Evolutionary conservation across 2,888 invertebrate species (phyloP), one percentile per base, ranked within the genome.

Genomic region (Dicycla oo): DNA sequence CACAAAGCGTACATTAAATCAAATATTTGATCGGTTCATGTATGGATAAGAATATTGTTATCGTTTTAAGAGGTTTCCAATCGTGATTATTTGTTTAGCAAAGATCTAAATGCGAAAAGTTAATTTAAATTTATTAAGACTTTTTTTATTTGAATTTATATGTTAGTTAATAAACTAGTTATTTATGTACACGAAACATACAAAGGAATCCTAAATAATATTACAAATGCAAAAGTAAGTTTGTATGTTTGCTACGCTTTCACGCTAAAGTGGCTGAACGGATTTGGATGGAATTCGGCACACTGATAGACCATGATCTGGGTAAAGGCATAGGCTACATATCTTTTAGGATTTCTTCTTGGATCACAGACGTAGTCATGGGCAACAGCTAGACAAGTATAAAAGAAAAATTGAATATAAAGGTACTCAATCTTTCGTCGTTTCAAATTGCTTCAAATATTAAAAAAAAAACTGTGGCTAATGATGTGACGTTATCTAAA

Each of bases 1-100:
- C 26, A 43, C 23, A 20, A 65, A 62, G 61, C 40, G 30, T 71
- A 53, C 13, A 60, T 26, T 58, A 43, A 76, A 56, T 66, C 69
- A 63, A 63, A 71, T 76, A 65, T 68, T 70, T 68, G 54, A 75
- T 81, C 15, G 58, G 51, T 30, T 81, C 47, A 63, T 40, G 18
- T 61, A 23, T 45, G 18, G 20, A 47, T 51, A 71, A 15, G 47
- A 23, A 43, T 43, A 57, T 30, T 69, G 20, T 15, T 58, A 56
- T 75, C 20, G 45, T 43, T 75, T 80, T 49, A 30, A 43, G 10
- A 56, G 10, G 51, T 47, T 53, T 74, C 20, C n/a, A 53, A 65
- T 15, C 0, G 1, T 45, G 15, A 40, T 40, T 60, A 18, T 20
- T 18, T 20, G 13, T 26, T 5, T 30, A 4, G 5, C 8, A 13